These are phyloP conservation scores for Cotesia glomerata DNA, from an alignment of 1,140 invertebrate genomes.

Conservation along the genomic window DNA sequence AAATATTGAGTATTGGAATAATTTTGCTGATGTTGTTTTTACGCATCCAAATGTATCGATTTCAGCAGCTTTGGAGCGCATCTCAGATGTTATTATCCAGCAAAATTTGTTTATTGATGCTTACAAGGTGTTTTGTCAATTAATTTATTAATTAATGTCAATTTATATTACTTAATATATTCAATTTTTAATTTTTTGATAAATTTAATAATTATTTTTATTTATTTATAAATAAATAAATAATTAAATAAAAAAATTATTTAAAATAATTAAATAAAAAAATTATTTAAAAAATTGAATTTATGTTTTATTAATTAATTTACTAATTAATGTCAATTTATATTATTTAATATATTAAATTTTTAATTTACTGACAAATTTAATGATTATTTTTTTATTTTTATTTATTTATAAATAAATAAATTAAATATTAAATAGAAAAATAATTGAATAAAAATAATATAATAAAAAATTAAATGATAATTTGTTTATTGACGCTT, in stretches of 20 bases:
- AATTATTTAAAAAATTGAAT: too few species aligned
- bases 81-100: slow-evolving; percentile 64
- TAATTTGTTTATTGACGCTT: slow-evolving; percentile 68
- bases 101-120: slow-evolving; percentile 69
- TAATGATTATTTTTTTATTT: neutral
- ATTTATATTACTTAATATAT: neutral
- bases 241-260: too few species aligned
- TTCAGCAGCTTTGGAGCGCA: slow-evolving; percentile 57
- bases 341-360: neutral
- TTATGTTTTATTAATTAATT: slow-evolving; percentile 62
- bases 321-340: neutral
- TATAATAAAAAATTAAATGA: too few species aligned
- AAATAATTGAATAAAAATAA: too few species aligned
- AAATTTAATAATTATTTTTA: neutral
- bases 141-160: neutral
- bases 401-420: neutral
- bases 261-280: too few species aligned
- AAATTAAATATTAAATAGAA: too few species aligned
- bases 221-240: neutral
- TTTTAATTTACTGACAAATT: neutral
- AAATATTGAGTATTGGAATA: slow-evolving; percentile 64
- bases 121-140: slow-evolving; percentile 65
- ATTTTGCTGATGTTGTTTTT: slow-evolving; percentile 69
- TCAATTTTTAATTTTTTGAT: neutral
- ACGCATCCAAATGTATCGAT: slow-evolving; percentile 65